Conservation (phyloP, 2,113 vertebrate species). For the Sinosuthora webbiana region DNA sequence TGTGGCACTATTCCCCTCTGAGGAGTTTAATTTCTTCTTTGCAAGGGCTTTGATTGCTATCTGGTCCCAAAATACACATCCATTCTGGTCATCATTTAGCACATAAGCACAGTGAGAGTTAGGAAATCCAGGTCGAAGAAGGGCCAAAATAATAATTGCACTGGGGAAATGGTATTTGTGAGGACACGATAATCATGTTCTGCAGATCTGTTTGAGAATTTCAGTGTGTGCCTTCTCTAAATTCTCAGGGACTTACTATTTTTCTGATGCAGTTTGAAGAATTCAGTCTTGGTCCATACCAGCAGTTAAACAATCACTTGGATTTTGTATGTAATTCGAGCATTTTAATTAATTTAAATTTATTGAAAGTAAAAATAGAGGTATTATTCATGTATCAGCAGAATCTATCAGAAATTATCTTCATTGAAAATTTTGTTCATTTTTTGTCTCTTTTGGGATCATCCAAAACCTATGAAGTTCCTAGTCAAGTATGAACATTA, state of each 20-base stretch:
- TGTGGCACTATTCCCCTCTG: neutral
- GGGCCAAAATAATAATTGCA: neutral
- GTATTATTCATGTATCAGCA: neutral
- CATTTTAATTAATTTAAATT: neutral
- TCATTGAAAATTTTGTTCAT: neutral
- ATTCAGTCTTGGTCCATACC: neutral
- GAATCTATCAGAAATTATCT: neutral
- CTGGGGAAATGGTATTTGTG: neutral
- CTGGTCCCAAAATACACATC: neutral
- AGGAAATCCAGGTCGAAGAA: neutral
- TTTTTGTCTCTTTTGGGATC: neutral
- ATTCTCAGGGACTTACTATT: neutral
- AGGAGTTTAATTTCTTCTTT: neutral
- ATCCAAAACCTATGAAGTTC: neutral
- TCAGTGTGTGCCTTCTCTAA: neutral
- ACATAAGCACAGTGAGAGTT: neutral
- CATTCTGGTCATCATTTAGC: neutral
- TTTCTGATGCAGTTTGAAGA: neutral
- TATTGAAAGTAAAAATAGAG: neutral
- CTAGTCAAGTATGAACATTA: neutral
- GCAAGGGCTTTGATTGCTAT: neutral
- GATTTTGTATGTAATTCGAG: neutral
- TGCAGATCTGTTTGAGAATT: neutral
- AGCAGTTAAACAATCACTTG: neutral
- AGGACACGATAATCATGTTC: fast-evolving